Evolutionary conservation across 2,797 vertebrate species (phyloP).

Genomic region (Nasua narica): DNA sequence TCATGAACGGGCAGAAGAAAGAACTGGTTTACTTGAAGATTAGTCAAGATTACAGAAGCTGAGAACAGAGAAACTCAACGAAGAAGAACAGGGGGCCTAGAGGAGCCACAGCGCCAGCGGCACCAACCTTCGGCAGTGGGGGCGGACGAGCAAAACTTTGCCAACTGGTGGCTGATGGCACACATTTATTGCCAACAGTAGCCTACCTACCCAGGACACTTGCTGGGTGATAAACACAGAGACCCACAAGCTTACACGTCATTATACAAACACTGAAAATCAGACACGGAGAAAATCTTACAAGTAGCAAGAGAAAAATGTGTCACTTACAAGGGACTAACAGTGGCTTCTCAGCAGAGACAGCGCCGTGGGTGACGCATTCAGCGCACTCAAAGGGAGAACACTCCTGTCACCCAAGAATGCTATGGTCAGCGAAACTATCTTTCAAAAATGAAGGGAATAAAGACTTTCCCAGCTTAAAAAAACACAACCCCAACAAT

Average conservation of each 20-base stretch:
- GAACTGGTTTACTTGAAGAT: fast-evolving
- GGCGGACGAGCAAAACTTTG: too few species aligned
- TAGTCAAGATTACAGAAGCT: fast-evolving
- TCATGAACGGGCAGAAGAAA: too few species aligned
- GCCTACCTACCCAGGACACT: background rate
- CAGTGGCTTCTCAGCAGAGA: background rate
- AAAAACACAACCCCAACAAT: background rate
- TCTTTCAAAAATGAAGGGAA: background rate
- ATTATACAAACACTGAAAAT: background rate
- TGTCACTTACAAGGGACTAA: background rate
- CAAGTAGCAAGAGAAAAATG: background rate
- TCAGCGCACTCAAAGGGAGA: background rate
- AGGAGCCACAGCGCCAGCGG: too few species aligned
- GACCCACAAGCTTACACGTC: background rate
- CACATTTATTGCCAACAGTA: fast-evolving
- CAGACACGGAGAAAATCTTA: background rate
- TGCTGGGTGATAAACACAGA: background rate
- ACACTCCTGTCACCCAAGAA: background rate
- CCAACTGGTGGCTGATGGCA: too few species aligned
- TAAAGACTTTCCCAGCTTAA: background rate
- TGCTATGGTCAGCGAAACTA: background rate
- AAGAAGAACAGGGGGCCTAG: background rate
- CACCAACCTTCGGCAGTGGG: too few species aligned
- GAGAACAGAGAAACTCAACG: background rate
- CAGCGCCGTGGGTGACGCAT: fast-evolving